These are phyloP conservation scores for Hypanus sabinus DNA, from an alignment of 2,113 vertebrate genomes.

Conservation along the genomic window DNA sequence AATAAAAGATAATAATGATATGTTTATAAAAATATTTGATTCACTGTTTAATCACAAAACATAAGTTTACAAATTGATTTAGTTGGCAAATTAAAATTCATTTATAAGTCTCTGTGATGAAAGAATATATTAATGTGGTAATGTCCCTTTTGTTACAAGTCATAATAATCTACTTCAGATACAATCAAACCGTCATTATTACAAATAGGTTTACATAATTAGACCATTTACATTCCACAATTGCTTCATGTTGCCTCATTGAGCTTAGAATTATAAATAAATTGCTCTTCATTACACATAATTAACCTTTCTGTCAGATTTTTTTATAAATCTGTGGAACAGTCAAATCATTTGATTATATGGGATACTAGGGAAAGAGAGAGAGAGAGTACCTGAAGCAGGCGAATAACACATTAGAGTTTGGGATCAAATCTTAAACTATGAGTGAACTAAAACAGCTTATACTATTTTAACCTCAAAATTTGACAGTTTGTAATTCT, in stretches of 20 bases:
- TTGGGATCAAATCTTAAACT: background rate
- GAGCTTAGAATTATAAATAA: constrained; percentile 15
- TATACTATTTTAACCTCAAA: background rate
- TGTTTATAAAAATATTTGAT: background rate
- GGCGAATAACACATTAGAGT: background rate
- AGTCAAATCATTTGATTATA: background rate
- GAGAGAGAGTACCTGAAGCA: background rate
- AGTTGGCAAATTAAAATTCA: background rate
- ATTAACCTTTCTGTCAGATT: background rate
- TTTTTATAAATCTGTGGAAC: background rate
- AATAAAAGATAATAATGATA: background rate
- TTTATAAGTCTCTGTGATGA: background rate
- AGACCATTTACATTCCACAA: constrained; percentile 10
- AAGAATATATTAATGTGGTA: background rate
- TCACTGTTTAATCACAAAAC: background rate
- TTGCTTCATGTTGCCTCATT: background rate
- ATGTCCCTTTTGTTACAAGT: background rate
- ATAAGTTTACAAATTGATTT: background rate
- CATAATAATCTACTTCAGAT: background rate
- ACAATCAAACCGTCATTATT: background rate
- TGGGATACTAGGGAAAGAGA: background rate
- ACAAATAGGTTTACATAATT: constrained; percentile 22
- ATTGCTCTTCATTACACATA: constrained; percentile 14
- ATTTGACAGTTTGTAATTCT: background rate
- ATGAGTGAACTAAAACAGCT: background rate